Evolutionary conservation across 2,888 invertebrate species (phyloP), one percentile per base, ranked within the genome.

Genomic region (Hybos culiciformis): DNA sequence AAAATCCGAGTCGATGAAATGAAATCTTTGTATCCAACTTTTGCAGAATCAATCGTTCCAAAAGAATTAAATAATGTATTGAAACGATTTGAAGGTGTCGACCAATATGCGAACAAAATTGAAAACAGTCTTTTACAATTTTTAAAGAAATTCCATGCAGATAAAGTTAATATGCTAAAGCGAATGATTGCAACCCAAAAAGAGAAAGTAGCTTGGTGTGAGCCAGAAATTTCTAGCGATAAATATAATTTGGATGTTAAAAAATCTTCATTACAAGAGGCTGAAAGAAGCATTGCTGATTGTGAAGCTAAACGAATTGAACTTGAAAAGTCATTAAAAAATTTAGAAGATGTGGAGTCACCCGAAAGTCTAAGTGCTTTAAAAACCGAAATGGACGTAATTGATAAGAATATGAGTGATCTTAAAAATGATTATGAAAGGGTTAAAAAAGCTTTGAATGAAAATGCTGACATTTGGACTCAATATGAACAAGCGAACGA

Each of bases 241-340:
- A 83, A 83, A 60, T 93, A 92, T 60, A 91, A 90, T 59, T 71
- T 93, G 21, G 90, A 93, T 70, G 87, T 91, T 0, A 94, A 94
- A 67, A 74, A 83, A 54, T 79, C 83, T 2, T 82, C 87, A 1
- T 61, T 92, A 26, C 69, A 70, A 45, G 88, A 90, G 48, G 80
- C 87, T 3, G 77, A 80, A 59, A 73, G 72, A 48, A 80, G 81
- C 18, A 74, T 87, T 31, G 66, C 69, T 18, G 86, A 86, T 52
- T 84, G 84, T 55, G 73, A 76, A 43, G 67, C 67, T 3, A 74
- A 79, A 46, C 77, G 80, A 50, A 55, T 61, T 1, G 83, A 85
- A 53, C 70, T 85, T 2, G 74, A 79, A 46, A 77, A 79, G 53
- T 82, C 85, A 0, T 68, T 85, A 44, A 70, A 78, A 49, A 74